Base-by-base conservation (phyloP, 1,140 invertebrate genomes). In the Papilio helenus region DNA sequence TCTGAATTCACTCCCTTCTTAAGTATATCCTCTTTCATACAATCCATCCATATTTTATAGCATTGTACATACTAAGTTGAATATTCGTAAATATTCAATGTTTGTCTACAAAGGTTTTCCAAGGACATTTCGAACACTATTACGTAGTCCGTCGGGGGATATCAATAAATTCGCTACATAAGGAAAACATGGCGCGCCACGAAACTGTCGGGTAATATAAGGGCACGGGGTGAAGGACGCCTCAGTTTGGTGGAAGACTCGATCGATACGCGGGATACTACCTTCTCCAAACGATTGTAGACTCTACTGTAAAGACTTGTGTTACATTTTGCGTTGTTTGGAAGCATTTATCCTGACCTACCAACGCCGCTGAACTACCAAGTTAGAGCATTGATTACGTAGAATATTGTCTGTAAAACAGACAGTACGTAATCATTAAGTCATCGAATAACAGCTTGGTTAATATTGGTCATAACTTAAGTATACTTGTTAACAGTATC, bases 141-240 rank as follows among this genome's bases (percentile, higher is more conserved):
- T 34, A 68, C 61, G 61, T 29, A 14, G 61, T 23, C 10, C 14
- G 58, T 61, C 14, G 9, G 14, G 61, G 23, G 8, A 65, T 68
- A 68, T 68, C 61, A 68, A 68, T 68, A 68, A 68, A 68, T 29
- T 68, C 3, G 12, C 4, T 9, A 68, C 61, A 20, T 20, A 46
- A 18, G 16, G 71, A 26, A 65, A 76, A 26, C 12, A 44, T 29
- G 79, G 68, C 76, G 73, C 76, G 76, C 39, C 65, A 49, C n/a
- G 80, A 86, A 85, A 85, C 79, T 71, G 85, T 71, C 74, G 85
- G 78, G 73, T 86, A 82, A 84, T 78, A 84, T 89, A 91, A 91
- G 90, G 90, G 87, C 89, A 92, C 86, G 89, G 84, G 90, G 90
- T 91, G 89, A 92, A 92, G 89, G 90, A 92, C 90, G 89, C 81